Evolutionary conservation across 2,888 invertebrate species (phyloP), one percentile per base, ranked within the genome.

Genomic region (Gari tellinella): DNA sequence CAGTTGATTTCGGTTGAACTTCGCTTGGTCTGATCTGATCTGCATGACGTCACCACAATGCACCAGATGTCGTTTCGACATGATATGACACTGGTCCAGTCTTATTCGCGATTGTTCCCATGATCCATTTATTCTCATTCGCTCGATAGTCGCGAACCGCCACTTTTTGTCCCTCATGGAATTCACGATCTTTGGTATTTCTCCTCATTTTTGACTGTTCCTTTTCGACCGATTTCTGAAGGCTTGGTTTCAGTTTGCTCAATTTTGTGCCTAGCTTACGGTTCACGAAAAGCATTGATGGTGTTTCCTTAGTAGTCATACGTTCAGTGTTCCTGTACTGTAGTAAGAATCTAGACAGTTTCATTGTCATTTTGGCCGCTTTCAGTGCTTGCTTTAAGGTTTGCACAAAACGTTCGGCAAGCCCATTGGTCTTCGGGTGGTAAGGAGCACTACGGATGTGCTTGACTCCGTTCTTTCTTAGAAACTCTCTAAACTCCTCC

Each of bases 361-460:
- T 57, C n/a, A n/a, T n/a, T n/a, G n/a, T n/a, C n/a, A 8, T 51
- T 26, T 37, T 66, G 66, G 7, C 58, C 23, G 15, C 58, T 58
- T 31, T 58, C 66, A n/a, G 43, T 14, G 2, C 37, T 66, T 62
- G 61, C 62, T 82, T 82, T 23, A 82, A 68, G 17, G 76, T 68
- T 40, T 81, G 78, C 2, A 80, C 79, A 45, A 81, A 76, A n/a
- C 72, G 21, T 58, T 82, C 76, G 2, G 72, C 79, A 8, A 79
- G 53, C 37, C 80, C 73, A 46, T 81, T 76, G 14, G 77, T 81
- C 14, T 62, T 48, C 14, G 75, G 78, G 49, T 81, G 75, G 38
- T n/a, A 81, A n/a, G 74, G 81, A 4, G 74, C 68, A 25, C 70
- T 67, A 2, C 45, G 57, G n/a, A 73, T 67, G 43, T 80, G 79